These are phyloP conservation scores for Ferrisia virgata DNA, from an alignment of 2,888 invertebrate genomes.

Conservation along the genomic window DNA sequence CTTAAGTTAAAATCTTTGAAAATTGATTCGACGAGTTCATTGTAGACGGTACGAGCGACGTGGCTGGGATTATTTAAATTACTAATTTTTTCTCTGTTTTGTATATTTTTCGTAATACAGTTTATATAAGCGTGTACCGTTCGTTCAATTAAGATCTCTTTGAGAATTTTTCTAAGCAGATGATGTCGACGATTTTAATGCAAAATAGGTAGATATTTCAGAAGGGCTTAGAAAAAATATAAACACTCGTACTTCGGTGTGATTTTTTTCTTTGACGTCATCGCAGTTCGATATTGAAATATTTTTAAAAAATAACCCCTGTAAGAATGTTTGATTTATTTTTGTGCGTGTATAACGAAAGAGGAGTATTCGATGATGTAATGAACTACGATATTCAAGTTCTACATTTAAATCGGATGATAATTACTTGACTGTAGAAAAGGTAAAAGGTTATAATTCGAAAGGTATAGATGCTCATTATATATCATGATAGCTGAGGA, in stretches of 20 bases:
- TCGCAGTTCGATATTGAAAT: too few relatives aligned
- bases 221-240: neutral
- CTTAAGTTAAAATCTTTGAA: slow-evolving; percentile 19
- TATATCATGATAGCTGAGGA: too few relatives aligned
- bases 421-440: too few relatives aligned
- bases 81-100: neutral
- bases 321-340: too few relatives aligned
- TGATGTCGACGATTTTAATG: too few relatives aligned
- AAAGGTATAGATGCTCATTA: too few relatives aligned
- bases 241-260: neutral
- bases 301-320: too few relatives aligned
- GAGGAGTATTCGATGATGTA: too few relatives aligned
- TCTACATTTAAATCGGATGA: too few relatives aligned
- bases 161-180: neutral
- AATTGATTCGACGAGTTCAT: slow-evolving; percentile 2
- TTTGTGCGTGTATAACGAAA: too few relatives aligned
- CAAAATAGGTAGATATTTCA: neutral
- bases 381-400: too few relatives aligned
- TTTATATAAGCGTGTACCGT: neutral
- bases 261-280: neutral
- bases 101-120: neutral
- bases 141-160: neutral
- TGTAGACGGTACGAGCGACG: neutral
- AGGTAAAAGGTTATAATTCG: too few relatives aligned
- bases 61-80: slow-evolving; percentile 8